Percentiles rank a stretch among this genome's conserved stretches.
Evolutionary conservation across 2,113 vertebrate species (phyloP).

Genomic region (Bos indicus): DNA sequence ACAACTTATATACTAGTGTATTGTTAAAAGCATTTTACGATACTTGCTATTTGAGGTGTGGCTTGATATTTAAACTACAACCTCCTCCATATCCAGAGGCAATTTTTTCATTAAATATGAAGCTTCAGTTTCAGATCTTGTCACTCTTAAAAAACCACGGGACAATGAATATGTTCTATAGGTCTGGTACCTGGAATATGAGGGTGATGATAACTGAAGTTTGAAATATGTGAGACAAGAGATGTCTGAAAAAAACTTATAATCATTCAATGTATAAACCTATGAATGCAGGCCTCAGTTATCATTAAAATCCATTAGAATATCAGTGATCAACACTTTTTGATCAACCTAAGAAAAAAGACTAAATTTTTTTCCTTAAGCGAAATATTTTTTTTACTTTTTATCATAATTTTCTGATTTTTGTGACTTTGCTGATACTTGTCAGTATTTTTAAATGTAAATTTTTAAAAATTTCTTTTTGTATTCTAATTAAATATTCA

Average conservation of each 20-base stretch:
- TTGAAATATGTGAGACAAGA: neutral
- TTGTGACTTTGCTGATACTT: neutral
- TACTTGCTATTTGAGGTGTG: neutral
- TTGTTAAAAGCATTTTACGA: neutral
- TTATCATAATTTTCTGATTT: neutral
- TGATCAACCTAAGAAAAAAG: neutral
- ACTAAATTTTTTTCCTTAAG: neutral
- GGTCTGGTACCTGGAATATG: neutral
- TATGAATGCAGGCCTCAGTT: neutral
- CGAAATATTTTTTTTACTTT: neutral
- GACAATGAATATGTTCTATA: neutral
- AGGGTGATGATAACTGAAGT: neutral
- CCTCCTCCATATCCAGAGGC: neutral
- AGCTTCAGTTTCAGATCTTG: neutral
- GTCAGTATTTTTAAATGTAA: neutral
- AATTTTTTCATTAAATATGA: neutral
- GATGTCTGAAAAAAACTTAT: neutral
- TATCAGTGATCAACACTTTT: neutral
- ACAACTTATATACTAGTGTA: neutral
- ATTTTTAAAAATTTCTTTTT: neutral
- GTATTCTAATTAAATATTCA: neutral
- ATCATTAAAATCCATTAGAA: neutral
- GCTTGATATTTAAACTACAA: neutral
- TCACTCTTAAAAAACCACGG: neutral
- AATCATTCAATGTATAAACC: neutral